Percentiles rank a stretch among this genome's conserved stretches.
Conservation (phyloP, 2,797 vertebrate genomes). For the Enteromius trimaculatus region DNA sequence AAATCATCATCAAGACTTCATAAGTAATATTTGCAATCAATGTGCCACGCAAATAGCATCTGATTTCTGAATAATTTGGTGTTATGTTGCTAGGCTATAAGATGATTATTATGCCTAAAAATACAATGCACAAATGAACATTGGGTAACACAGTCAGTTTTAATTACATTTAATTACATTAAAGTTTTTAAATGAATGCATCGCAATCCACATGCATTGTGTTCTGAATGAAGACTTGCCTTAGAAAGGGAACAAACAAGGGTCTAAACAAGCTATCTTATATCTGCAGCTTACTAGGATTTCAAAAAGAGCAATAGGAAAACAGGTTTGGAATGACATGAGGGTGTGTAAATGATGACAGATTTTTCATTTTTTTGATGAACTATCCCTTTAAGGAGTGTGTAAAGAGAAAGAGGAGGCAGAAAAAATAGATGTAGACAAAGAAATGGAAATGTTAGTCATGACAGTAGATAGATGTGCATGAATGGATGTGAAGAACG, state of each 20-base stretch:
- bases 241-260: background rate
- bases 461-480: slow-evolving; percentile 20
- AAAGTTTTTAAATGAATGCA: background rate
- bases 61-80: background rate
- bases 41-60: background rate
- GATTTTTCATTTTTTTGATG: background rate
- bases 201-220: background rate
- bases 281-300: background rate
- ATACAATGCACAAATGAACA: background rate
- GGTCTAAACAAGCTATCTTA: background rate
- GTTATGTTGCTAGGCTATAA: background rate
- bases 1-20: background rate
- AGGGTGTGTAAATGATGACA: background rate
- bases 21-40: too few species aligned
- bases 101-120: background rate
- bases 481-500: slow-evolving; percentile 14
- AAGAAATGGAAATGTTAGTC: slow-evolving; percentile 7
- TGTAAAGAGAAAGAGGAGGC: background rate
- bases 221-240: background rate
- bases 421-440: background rate
- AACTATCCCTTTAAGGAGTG: slow-evolving; percentile 31
- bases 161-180: too few species aligned
- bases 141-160: background rate
- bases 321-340: background rate
- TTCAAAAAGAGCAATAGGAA: background rate